phyloP scores from a whole-genome alignment of 2,797 vertebrate genomes.

The Gymnothorax reevesii region DNA sequence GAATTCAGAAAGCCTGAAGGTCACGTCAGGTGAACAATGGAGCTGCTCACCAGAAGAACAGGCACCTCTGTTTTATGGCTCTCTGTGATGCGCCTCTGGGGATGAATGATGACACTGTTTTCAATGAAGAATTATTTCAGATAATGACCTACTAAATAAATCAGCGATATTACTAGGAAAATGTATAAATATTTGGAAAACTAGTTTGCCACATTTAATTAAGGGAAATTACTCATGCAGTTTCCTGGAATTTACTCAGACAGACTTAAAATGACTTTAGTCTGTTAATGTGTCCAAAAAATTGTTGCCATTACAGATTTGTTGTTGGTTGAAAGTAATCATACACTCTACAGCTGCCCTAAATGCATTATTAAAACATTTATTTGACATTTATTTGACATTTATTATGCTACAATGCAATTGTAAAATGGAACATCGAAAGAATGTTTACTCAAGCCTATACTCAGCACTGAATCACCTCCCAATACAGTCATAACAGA shows the following conservation, averaged over 20 bases:
- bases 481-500: no score
- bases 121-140: neutral
- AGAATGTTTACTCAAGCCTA: no score
- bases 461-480: no score
- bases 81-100: neutral
- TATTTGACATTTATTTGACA: neutral
- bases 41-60: neutral
- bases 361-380: neutral
- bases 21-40: neutral
- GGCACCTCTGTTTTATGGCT: neutral
- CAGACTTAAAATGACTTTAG: no score
- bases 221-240: neutral
- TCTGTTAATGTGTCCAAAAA: neutral
- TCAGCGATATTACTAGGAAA: neutral
- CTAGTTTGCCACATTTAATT: neutral
- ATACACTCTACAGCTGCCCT: no score
- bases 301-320: neutral
- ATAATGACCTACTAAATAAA: neutral
- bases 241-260: neutral
- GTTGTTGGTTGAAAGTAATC: no score
- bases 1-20: neutral
- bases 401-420: no score
- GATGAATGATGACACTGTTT: neutral
- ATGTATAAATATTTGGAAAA: neutral
- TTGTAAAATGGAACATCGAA: no score